These are phyloP conservation scores for Drosophila paracracens DNA, from an alignment of 2,888 invertebrate species.

Conservation along the genomic window DNA sequence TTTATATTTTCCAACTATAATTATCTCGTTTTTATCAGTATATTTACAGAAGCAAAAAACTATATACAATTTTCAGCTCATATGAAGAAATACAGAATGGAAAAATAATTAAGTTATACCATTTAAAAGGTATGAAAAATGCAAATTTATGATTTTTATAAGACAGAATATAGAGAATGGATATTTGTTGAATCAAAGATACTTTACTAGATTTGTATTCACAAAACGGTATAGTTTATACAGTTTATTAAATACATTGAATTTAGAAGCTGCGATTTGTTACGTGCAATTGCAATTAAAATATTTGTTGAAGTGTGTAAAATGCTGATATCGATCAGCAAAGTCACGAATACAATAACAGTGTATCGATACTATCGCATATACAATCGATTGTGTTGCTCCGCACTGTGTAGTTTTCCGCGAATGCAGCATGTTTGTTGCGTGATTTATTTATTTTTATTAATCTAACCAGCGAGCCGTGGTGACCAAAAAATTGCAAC, in stretches of 20 bases:
- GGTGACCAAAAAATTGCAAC: conserved; percentile 18
- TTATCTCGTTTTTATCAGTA: background rate
- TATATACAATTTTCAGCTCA: background rate
- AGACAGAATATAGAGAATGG: background rate
- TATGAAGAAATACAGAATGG: background rate
- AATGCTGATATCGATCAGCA: conserved; percentile 23
- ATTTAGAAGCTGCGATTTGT: background rate
- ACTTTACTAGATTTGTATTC: no score
- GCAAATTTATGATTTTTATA: background rate
- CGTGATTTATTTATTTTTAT: conserved; percentile 45
- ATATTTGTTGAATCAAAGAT: background rate
- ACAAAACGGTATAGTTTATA: background rate
- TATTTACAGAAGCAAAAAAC: background rate
- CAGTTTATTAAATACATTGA: background rate
- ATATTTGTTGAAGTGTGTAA: conserved; percentile 31
- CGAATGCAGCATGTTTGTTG: conserved; percentile 57
- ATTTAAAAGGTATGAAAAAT: background rate
- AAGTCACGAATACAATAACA: background rate
- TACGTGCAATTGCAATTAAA: background rate
- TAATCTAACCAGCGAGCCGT: conserved; percentile 9
- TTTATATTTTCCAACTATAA: background rate
- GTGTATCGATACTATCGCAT: conserved; percentile 26
- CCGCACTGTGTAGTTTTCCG: conserved; percentile 31
- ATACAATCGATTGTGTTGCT: conserved; percentile 10
- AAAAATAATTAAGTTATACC: background rate